Conservation (phyloP, 2,113 vertebrate genomes). For the Ceyx melanurus region DNA sequence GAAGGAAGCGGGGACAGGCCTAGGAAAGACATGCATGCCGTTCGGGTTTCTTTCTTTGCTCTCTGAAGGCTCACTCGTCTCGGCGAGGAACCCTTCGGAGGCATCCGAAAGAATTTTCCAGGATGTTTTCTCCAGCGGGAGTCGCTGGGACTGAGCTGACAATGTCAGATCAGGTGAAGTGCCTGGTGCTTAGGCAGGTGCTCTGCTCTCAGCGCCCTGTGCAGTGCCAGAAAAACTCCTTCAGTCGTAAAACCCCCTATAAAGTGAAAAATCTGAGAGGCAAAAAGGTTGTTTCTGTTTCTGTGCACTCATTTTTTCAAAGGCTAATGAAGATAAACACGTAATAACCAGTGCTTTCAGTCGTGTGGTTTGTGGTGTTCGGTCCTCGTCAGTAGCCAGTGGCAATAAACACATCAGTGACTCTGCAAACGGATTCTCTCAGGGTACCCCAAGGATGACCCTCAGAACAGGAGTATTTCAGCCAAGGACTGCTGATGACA, state of each 20-base stretch:
- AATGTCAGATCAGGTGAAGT: fast-evolving
- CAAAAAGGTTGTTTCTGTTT: neutral
- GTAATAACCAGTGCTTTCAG: neutral
- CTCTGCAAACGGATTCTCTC: neutral
- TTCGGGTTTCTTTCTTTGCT: neutral
- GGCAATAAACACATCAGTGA: neutral
- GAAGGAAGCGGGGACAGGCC: neutral
- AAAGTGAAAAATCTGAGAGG: neutral
- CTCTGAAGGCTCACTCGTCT: neutral
- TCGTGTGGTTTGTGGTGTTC: neutral
- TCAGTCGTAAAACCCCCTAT: neutral
- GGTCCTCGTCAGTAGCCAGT: neutral
- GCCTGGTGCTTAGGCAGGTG: fast-evolving
- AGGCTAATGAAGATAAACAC: neutral
- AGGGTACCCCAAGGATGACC: neutral
- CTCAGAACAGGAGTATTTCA: neutral
- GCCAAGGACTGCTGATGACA: neutral
- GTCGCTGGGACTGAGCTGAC: neutral
- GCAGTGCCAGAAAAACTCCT: neutral
- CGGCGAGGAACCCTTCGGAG: neutral
- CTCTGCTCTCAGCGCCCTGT: neutral
- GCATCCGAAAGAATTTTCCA: neutral
- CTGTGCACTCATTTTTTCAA: neutral
- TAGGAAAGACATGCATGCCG: fast-evolving
- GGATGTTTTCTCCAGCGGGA: neutral